phyloP scores from a whole-genome alignment of 2,888 invertebrate genomes.

The Torymus texanus region DNA sequence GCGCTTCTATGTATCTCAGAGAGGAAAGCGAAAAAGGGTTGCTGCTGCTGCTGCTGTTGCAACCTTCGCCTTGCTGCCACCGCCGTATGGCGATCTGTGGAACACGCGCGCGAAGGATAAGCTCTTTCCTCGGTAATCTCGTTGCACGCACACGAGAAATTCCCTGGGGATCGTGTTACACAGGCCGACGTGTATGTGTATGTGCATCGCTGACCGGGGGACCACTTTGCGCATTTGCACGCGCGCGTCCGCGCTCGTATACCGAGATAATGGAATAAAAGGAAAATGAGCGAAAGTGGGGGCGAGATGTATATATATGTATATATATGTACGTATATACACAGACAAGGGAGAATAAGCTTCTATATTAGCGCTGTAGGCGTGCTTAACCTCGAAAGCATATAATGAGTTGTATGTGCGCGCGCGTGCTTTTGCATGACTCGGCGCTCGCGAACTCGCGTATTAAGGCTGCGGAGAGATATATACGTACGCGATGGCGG shows the following conservation, averaged over 20 bases:
- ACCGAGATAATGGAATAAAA: conserved; percentile 36
- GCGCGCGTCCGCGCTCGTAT: conserved; percentile 2
- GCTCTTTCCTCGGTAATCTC: conserved; percentile 15
- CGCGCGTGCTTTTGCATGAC: not conserved
- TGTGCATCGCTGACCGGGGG: not conserved
- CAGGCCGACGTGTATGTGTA: not conserved
- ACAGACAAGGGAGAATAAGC: not conserved
- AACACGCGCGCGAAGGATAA: not conserved
- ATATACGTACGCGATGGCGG: not conserved
- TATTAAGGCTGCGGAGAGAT: not conserved
- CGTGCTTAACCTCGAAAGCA: conserved; percentile 8
- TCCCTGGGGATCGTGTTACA: conserved; percentile 42
- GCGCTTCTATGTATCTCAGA: conserved; percentile 1
- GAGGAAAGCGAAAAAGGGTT: not conserved
- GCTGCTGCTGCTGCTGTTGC: not conserved
- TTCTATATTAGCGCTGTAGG: not conserved
- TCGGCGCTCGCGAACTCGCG: too few species aligned
- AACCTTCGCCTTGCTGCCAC: too few species aligned
- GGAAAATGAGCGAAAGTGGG: not conserved
- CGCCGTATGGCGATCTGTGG: not conserved
- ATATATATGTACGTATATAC: not conserved
- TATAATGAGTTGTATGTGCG: not conserved
- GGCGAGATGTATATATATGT: too few species aligned
- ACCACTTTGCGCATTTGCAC: conserved; percentile 24
- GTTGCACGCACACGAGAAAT: conserved; percentile 19